Evolutionary conservation across 2,888 invertebrate genomes (phyloP).

Genomic region (Nineta flava): DNA sequence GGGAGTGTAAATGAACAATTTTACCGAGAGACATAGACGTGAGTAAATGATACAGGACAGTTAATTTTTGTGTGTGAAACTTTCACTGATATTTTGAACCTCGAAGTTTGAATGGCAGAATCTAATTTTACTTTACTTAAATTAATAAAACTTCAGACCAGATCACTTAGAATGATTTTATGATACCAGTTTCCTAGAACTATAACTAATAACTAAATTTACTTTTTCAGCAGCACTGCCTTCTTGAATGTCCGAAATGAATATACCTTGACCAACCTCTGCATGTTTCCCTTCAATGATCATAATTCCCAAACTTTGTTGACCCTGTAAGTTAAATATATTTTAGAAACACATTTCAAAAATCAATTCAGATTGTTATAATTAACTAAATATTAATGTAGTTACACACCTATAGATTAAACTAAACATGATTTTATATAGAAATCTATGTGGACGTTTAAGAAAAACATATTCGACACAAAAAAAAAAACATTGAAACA

Average conservation of each 20-base stretch:
- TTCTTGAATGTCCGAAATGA: conserved; percentile 83
- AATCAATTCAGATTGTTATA: neutral
- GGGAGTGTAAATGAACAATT: no score
- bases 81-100: no score
- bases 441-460: no score
- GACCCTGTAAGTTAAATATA: conserved; percentile 37
- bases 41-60: no score
- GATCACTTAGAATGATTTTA: no score
- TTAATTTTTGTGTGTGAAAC: no score
- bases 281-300: conserved; percentile 88
- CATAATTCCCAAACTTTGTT: conserved; percentile 79
- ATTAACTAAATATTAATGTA: neutral
- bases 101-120: no score
- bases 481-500: neutral
- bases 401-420: neutral
- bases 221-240: conserved; percentile 79
- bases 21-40: no score
- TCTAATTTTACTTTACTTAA: no score
- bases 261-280: conserved; percentile 82
- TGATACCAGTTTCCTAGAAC: no score
- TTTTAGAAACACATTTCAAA: neutral
- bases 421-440: neutral
- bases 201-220: conserved; percentile 13
- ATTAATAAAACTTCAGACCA: no score
- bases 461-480: neutral